These are phyloP conservation scores for Psittacula cyanocephala DNA, from an alignment of 2,113 vertebrate species.

Conservation along the genomic window DNA sequence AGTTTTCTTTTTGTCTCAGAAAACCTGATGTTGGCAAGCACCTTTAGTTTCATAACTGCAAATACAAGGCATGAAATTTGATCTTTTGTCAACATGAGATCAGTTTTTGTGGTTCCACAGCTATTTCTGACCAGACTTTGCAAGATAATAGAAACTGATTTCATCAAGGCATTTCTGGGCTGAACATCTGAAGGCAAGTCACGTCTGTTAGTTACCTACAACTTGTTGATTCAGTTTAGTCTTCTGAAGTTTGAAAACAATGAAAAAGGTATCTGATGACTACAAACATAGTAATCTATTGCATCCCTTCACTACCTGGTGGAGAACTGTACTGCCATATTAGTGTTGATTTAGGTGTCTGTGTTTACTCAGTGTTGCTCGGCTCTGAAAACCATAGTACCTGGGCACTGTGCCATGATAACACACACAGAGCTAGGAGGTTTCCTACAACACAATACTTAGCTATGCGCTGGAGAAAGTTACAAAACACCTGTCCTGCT, in stretches of 20 bases:
- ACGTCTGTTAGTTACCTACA: neutral
- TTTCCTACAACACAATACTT: neutral
- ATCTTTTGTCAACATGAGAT: neutral
- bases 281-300: neutral
- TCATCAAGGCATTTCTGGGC: neutral
- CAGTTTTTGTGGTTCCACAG: neutral
- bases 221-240: neutral
- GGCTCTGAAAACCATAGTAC: neutral
- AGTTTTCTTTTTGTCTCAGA: neutral
- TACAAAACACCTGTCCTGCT: neutral
- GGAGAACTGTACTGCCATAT: neutral
- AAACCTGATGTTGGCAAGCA: constrained; percentile 6
- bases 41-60: neutral
- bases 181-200: neutral
- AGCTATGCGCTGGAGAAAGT: neutral
- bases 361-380: neutral
- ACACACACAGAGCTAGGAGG: fast-evolving
- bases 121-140: neutral
- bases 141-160: neutral
- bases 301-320: neutral
- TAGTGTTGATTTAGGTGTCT: neutral
- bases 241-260: neutral
- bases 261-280: neutral
- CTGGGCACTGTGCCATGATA: neutral
- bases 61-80: constrained; percentile 1